Evolutionary conservation across 1,140 invertebrate genomes (phyloP).

Genomic region (Hormaphis cornu): DNA sequence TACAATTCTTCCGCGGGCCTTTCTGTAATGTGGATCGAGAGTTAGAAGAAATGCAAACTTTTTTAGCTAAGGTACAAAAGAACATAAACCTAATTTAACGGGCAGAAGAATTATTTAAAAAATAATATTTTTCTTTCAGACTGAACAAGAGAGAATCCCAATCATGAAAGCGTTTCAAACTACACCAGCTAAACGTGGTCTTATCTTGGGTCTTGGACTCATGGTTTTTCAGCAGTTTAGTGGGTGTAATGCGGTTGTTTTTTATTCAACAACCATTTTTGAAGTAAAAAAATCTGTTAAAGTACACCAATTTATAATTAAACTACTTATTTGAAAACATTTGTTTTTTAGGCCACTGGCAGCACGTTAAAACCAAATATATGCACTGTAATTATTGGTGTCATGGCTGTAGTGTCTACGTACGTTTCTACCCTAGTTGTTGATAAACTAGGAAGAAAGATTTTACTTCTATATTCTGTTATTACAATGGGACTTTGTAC

Average conservation of each 20-base stretch:
- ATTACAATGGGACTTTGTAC: conserved; percentile 55
- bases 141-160: conserved; percentile 41
- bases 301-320: not conserved
- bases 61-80: not conserved
- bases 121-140: conserved; percentile 28
- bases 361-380: conserved; percentile 47
- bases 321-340: not conserved
- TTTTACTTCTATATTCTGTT: conserved; percentile 57
- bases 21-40: conserved; percentile 36
- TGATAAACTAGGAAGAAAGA: conserved; percentile 55
- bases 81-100: not conserved
- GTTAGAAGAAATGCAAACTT: not conserved
- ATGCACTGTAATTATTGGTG: conserved; percentile 64
- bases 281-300: not conserved
- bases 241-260: conserved; percentile 43
- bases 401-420: conserved; percentile 64
- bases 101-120: not conserved
- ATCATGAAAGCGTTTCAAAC: conserved; percentile 49
- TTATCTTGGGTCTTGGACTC: conserved; percentile 62
- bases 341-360: conserved; percentile 44
- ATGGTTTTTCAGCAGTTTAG: conserved; percentile 80
- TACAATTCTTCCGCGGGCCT: conserved; percentile 56
- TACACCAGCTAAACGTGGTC: conserved; percentile 53
- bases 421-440: conserved; percentile 61
- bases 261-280: not conserved